Evolutionary conservation across 2,888 invertebrate genomes (phyloP).

Genomic region (Pelosia muscerda): DNA sequence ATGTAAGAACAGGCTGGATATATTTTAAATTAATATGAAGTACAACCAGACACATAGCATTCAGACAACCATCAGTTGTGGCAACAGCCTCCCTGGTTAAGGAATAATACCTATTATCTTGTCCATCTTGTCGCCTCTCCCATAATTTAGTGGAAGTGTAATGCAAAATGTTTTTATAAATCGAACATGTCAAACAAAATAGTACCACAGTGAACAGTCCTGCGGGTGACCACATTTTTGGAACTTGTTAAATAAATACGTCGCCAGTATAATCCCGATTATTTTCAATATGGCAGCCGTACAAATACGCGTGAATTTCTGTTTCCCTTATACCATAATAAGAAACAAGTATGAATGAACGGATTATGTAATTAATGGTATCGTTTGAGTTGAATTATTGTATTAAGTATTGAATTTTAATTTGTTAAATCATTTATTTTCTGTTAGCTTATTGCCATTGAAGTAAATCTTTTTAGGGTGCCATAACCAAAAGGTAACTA

Average conservation of each 20-base stretch:
- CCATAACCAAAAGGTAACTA: not conserved
- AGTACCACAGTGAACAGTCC: not conserved
- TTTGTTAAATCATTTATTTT: not conserved
- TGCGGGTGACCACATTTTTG: not conserved
- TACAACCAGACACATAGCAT: too few relatives aligned
- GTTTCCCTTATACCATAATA: constrained; percentile 8
- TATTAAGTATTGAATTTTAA: not conserved
- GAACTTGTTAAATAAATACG: constrained; percentile 6
- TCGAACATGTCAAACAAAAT: not conserved
- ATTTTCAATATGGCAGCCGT: constrained; percentile 10
- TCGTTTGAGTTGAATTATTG: too few relatives aligned
- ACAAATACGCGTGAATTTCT: constrained; percentile 18
- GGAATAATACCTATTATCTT: too few relatives aligned
- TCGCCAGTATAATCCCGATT: not conserved
- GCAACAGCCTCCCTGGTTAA: too few relatives aligned
- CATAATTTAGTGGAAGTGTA: not conserved
- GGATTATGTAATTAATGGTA: constrained; percentile 8
- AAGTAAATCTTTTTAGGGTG: not conserved
- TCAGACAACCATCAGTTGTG: too few relatives aligned
- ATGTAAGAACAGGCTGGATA: too few relatives aligned
- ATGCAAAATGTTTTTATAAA: not conserved
- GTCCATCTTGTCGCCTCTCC: too few relatives aligned
- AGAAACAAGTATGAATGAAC: not conserved
- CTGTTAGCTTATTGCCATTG: not conserved
- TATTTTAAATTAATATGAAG: too few relatives aligned